Evolutionary conservation across 2,113 vertebrate genomes (phyloP).

Genomic region (Seriola dumerili): DNA sequence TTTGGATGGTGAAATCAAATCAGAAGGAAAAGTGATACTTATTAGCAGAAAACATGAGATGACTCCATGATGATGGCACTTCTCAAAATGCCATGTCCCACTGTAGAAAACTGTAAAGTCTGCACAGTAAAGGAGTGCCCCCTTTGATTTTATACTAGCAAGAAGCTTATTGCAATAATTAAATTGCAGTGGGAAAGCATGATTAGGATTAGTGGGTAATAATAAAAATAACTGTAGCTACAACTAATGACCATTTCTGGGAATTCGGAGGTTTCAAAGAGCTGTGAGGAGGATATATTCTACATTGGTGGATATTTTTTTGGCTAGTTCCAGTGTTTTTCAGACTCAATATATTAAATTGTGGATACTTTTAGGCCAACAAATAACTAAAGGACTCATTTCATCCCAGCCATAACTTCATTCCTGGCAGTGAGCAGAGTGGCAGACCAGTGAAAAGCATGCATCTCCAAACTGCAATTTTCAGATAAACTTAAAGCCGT

Average conservation of each 20-base stretch:
- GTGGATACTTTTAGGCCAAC: no score
- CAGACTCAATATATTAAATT: background rate
- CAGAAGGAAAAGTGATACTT: slow-evolving; percentile 12
- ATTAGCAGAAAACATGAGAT: slow-evolving; percentile 5
- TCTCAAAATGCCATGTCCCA: background rate
- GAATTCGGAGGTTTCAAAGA: background rate
- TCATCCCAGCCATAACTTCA: no score
- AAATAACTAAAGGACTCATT: background rate
- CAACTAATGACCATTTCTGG: background rate
- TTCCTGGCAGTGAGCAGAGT: no score
- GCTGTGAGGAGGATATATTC: no score
- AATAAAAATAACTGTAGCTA: background rate
- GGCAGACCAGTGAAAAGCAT: no score
- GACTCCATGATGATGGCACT: background rate
- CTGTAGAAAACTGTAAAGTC: no score
- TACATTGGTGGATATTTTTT: no score
- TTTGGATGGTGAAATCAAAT: slow-evolving; percentile 1
- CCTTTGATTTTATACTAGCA: background rate
- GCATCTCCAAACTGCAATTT: no score
- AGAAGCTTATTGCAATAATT: no score
- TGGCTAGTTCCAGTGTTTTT: background rate
- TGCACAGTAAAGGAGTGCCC: background rate
- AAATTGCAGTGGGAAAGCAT: background rate
- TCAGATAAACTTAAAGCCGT: no score
- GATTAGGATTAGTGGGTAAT: background rate